Evolutionary conservation across 2,113 vertebrate species (phyloP).

Genomic region (Vulpes vulpes): DNA sequence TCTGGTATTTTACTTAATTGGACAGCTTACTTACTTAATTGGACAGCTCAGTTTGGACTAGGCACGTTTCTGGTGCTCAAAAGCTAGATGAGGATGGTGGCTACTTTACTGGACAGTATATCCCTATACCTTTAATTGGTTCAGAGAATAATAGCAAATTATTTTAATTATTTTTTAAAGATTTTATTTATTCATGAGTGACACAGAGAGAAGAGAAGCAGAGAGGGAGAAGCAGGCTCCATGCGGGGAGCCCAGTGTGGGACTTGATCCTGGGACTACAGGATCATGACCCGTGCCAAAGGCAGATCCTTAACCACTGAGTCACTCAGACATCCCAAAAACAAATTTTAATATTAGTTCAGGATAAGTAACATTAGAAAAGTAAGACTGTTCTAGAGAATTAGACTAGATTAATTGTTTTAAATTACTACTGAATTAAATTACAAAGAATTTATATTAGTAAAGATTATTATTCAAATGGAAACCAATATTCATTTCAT

Average conservation of each 20-base stretch:
- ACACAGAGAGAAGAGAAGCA: too few relatives aligned
- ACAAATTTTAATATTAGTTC: not conserved
- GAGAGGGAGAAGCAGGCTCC: too few relatives aligned
- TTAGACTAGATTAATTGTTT: not conserved
- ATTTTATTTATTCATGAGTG: too few relatives aligned
- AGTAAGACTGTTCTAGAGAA: not conserved
- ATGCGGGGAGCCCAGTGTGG: too few relatives aligned
- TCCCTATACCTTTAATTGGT: not conserved
- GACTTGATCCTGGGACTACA: too few relatives aligned
- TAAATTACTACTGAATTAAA: constrained; percentile 6
- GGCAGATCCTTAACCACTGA: too few relatives aligned
- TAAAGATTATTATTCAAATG: constrained; percentile 16
- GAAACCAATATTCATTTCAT: constrained; percentile 22
- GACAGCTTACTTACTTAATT: not conserved
- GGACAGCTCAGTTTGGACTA: not conserved
- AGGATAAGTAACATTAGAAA: constrained; percentile 27
- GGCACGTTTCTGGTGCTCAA: not conserved
- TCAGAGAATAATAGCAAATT: not conserved
- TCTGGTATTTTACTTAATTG: not conserved
- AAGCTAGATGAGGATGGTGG: not conserved
- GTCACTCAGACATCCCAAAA: too few relatives aligned
- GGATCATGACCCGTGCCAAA: too few relatives aligned
- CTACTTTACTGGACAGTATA: not conserved
- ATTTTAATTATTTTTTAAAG: too few relatives aligned
- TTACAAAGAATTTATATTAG: not conserved